A percentile compares a stretch with the other conserved stretches of the same genome.
phyloP scores from a whole-genome alignment of 2,797 vertebrate species.

The Natrix natrix region DNA sequence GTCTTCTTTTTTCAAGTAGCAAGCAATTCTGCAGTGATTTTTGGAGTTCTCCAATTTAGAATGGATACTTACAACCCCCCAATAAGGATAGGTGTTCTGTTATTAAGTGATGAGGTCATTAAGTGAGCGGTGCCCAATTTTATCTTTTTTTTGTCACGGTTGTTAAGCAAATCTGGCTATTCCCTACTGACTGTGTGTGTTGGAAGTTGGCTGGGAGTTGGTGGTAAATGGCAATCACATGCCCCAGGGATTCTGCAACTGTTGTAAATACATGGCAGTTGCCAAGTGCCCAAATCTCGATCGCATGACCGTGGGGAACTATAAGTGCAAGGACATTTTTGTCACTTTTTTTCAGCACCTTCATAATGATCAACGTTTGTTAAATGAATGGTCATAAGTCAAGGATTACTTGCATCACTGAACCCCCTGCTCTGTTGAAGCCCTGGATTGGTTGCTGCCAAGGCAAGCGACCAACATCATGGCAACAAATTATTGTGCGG shows the following conservation, averaged over 20 bases:
- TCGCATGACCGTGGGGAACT: background rate
- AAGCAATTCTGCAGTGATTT: background rate
- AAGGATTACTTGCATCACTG: background rate
- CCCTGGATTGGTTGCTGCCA: background rate
- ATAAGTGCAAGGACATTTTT: background rate
- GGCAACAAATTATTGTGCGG: background rate
- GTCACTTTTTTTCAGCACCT: background rate
- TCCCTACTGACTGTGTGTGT: background rate
- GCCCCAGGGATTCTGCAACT: background rate
- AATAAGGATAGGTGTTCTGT: background rate
- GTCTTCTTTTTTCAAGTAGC: background rate
- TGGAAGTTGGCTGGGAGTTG: background rate
- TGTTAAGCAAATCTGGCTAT: background rate
- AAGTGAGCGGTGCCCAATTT: background rate
- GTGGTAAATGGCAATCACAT: background rate
- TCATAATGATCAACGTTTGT: background rate
- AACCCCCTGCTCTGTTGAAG: background rate
- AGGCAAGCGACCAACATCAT: background rate
- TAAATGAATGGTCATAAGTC: background rate
- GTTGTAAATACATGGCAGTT: background rate
- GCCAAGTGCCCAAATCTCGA: background rate
- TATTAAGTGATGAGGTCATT: background rate
- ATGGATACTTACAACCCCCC: background rate
- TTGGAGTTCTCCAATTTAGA: background rate
- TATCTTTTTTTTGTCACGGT: background rate